Percentiles rank a stretch among this genome's conserved stretches.
phyloP scores from a whole-genome alignment of 1,140 invertebrate species.

The Pissodes strobi region DNA sequence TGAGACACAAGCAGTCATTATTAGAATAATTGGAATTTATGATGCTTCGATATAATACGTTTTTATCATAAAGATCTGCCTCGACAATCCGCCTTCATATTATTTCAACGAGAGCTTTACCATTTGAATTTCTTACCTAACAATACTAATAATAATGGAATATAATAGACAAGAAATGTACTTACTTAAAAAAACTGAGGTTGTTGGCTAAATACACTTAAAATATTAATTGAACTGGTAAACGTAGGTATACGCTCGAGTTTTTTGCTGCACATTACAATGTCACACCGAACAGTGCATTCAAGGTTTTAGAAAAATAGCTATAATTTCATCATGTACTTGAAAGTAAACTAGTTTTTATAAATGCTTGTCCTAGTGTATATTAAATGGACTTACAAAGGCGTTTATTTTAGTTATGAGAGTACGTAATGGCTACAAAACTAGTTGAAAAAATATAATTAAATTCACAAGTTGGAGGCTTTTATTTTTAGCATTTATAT shows the following conservation, averaged over 20 bases:
- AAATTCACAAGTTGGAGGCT: too few species aligned
- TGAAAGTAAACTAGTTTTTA: constrained; percentile 32
- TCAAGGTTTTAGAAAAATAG: constrained; percentile 30
- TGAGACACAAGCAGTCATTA: too few species aligned
- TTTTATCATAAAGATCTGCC: too few species aligned
- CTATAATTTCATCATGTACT: constrained; percentile 31
- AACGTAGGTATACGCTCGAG: background rate
- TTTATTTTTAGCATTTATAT: too few species aligned
- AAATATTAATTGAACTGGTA: background rate
- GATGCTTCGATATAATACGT: too few species aligned
- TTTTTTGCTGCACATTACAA: background rate
- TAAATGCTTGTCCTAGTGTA: constrained; percentile 3
- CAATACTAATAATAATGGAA: too few species aligned
- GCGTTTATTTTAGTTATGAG: constrained; percentile 16
- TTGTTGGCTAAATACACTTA: background rate
- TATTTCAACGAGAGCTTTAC: too few species aligned
- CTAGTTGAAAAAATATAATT: too few species aligned
- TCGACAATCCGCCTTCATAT: too few species aligned
- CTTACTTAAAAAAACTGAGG: background rate
- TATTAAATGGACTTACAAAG: constrained; percentile 26
- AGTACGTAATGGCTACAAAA: background rate
- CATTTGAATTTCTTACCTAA: too few species aligned
- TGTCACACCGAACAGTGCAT: constrained; percentile 21
- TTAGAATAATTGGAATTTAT: too few species aligned
- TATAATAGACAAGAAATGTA: background rate